Conservation (phyloP, 2,888 invertebrate species). For the Ornithoptera priamus region DNA sequence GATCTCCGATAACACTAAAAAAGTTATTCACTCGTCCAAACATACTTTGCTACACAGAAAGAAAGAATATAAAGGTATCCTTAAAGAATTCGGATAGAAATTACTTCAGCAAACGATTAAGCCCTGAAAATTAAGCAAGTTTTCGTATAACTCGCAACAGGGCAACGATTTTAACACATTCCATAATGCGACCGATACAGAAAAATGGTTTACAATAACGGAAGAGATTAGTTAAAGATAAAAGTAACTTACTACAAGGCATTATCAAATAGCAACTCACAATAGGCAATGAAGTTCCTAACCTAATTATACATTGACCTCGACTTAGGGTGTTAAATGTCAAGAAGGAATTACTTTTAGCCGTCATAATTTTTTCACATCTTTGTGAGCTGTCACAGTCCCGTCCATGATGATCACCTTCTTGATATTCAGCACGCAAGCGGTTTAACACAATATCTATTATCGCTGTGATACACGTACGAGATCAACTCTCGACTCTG, state of each 20-base stretch:
- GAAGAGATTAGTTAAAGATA: constrained; percentile 32
- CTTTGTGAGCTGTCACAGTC: constrained; percentile 20
- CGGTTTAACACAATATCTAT: constrained; percentile 66
- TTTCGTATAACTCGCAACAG: neutral
- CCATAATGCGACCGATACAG: neutral
- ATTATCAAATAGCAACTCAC: constrained; percentile 62
- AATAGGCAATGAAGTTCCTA: constrained; percentile 58
- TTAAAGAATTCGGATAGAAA: constrained; percentile 26
- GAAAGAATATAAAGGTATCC: constrained; percentile 45
- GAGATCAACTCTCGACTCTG: constrained; percentile 57
- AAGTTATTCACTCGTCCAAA: constrained; percentile 61
- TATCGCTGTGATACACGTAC: constrained; percentile 80
- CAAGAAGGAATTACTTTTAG: constrained; percentile 54
- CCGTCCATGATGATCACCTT: constrained; percentile 45
- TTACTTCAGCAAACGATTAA: constrained; percentile 5
- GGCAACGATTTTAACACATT: constrained; percentile 7
- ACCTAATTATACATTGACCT: constrained; percentile 60
- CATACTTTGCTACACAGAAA: constrained; percentile 53
- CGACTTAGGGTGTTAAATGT: constrained; percentile 45
- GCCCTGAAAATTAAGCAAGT: neutral
- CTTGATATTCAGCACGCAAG: constrained; percentile 53
- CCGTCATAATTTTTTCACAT: constrained; percentile 31
- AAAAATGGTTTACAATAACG: neutral
- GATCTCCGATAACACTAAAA: constrained; percentile 48
- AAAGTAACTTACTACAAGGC: constrained; percentile 56